A percentile compares a stretch with the other conserved stretches of the same genome.
phyloP scores from a whole-genome alignment of 1,140 invertebrate species.

The Diabrotica virgifera region DNA sequence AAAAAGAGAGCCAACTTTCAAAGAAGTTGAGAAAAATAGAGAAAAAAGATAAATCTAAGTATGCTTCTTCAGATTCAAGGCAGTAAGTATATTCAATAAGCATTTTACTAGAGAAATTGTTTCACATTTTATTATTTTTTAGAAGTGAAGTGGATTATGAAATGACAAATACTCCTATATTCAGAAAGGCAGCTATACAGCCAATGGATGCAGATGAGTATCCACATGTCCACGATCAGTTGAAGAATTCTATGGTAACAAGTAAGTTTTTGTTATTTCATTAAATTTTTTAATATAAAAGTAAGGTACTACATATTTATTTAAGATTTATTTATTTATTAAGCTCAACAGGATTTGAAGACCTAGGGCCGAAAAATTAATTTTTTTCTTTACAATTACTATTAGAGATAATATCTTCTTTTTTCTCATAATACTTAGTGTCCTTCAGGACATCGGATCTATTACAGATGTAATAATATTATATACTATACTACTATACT shows the following conservation, averaged over 20 bases:
- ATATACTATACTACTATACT: too few relatives aligned
- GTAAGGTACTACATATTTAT: too few relatives aligned
- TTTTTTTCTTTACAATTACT: background rate
- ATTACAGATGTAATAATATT: too few relatives aligned
- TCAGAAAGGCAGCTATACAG: constrained; percentile 25
- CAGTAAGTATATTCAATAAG: constrained; percentile 25
- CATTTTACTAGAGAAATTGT: too few relatives aligned
- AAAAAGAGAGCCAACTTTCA: constrained; percentile 74
- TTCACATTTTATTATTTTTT: constrained; percentile 8
- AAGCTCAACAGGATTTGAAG: too few relatives aligned
- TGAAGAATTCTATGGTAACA: constrained; percentile 32
- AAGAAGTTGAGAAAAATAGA: constrained; percentile 88
- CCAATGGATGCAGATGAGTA: constrained; percentile 31
- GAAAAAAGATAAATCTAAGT: constrained; percentile 60
- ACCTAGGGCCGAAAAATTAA: constrained; percentile 10
- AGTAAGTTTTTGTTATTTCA: constrained; percentile 21
- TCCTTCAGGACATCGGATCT: too few relatives aligned
- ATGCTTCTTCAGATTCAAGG: constrained; percentile 22
- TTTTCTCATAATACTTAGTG: too few relatives aligned
- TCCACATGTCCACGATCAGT: constrained; percentile 39
- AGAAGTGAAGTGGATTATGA: constrained; percentile 34
- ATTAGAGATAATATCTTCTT: too few relatives aligned
- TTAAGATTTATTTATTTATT: too few relatives aligned
- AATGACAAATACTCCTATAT: constrained; percentile 31
- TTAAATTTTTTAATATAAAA: background rate